These are phyloP conservation scores for Tipula confusa DNA, from an alignment of 2,888 invertebrate genomes.

Conservation along the genomic window DNA sequence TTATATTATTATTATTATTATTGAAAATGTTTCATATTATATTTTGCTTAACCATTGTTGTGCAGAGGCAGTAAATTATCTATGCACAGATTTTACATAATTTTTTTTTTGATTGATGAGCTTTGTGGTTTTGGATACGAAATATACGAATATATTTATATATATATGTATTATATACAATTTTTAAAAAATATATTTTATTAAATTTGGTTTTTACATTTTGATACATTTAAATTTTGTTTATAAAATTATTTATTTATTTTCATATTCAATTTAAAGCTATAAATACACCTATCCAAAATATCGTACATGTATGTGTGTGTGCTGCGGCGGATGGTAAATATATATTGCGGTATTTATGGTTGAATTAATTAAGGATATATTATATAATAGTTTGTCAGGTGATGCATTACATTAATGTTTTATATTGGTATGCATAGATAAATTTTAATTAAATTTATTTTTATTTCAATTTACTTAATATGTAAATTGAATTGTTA, in stretches of 20 bases:
- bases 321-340: background rate
- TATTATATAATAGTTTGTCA: no score
- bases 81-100: background rate
- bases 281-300: no score
- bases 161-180: background rate
- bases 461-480: background rate
- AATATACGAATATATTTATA: no score
- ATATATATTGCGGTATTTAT: background rate
- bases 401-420: background rate
- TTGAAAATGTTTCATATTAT: background rate
- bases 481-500: background rate
- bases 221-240: background rate
- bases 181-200: background rate
- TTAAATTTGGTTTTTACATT: background rate
- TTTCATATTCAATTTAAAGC: background rate
- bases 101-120: background rate
- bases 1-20: background rate
- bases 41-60: background rate
- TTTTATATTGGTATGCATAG: background rate
- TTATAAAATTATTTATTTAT: background rate
- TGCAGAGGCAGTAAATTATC: background rate
- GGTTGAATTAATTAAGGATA: constrained; percentile 12
- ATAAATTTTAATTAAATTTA: background rate
- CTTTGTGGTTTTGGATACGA: background rate
- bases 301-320: background rate